These are phyloP conservation scores for Homarus americanus DNA, from an alignment of 1,140 invertebrate genomes.

Conservation along the genomic window DNA sequence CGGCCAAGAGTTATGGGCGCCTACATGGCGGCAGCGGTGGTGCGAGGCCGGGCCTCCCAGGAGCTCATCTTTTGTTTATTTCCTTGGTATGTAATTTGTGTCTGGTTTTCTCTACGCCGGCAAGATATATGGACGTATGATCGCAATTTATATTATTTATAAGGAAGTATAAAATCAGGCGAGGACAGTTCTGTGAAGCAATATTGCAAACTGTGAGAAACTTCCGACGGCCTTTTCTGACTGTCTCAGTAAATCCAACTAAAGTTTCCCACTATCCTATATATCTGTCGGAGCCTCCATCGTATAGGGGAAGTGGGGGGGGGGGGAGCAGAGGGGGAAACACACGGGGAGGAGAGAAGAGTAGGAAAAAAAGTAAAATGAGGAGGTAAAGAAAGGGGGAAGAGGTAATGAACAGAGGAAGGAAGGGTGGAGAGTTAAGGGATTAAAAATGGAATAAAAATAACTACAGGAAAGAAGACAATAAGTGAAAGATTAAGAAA, in stretches of 20 bases:
- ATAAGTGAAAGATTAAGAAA: not conserved
- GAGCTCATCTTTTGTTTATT: not conserved
- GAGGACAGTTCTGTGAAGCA: not conserved
- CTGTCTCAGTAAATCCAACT: conserved; percentile 53
- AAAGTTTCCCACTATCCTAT: conserved; percentile 29
- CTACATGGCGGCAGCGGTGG: too few relatives aligned
- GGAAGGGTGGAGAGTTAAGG: not conserved
- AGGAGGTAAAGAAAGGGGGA: not conserved
- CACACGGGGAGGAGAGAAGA: not conserved
- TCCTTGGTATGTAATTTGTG: not conserved
- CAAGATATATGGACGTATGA: not conserved
- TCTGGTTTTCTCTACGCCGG: not conserved
- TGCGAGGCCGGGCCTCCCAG: not conserved
- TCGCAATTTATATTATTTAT: not conserved
- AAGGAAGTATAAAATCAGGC: conserved; percentile 10
- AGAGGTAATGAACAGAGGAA: not conserved
- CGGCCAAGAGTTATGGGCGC: conserved; percentile 36
- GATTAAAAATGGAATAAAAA: not conserved
- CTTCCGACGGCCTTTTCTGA: conserved; percentile 14
- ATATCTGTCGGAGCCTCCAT: conserved; percentile 38
- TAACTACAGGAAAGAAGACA: not conserved
- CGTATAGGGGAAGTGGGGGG: not conserved
- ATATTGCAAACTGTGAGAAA: conserved; percentile 51
- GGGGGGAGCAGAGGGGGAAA: not conserved
- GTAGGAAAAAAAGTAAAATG: not conserved